Percentiles rank a stretch among this genome's conserved stretches.
Evolutionary conservation across 2,113 vertebrate species (phyloP).

Genomic region (Polyodon spathula): DNA sequence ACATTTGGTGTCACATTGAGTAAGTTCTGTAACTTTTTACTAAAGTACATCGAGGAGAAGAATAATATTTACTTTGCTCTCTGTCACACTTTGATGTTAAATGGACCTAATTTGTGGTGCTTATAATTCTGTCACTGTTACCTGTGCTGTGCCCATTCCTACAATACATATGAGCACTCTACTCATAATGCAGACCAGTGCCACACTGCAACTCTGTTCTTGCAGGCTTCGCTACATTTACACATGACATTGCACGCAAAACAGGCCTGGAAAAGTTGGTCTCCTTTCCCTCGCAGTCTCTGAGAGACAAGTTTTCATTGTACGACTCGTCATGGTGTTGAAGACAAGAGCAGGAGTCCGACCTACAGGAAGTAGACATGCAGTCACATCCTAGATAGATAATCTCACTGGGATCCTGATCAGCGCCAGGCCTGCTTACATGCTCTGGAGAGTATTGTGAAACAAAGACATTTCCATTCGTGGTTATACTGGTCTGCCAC

Average conservation of each 20-base stretch:
- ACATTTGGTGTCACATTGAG: too few relatives aligned
- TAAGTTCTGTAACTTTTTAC: too few relatives aligned
- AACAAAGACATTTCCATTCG: constrained; percentile 8
- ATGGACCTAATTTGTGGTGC: too few relatives aligned
- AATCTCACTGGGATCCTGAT: constrained; percentile 61
- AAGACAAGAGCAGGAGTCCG: constrained; percentile 63
- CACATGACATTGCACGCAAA: constrained; percentile 83
- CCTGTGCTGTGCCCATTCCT: too few relatives aligned
- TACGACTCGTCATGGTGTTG: constrained; percentile 39
- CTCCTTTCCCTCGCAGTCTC: background rate
- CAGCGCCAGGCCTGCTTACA: constrained; percentile 63
- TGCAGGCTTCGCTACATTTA: constrained; percentile 61
- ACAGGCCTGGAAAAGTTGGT: constrained; percentile 45
- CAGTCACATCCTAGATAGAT: constrained; percentile 78
- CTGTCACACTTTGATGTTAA: too few relatives aligned
- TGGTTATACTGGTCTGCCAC: too few relatives aligned
- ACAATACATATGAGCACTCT: too few relatives aligned
- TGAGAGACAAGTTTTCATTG: constrained; percentile 17
- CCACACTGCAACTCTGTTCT: constrained; percentile 31
- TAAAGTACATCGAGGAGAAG: too few relatives aligned
- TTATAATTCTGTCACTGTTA: too few relatives aligned
- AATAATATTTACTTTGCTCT: too few relatives aligned
- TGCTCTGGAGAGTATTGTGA: constrained; percentile 78
- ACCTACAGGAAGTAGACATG: constrained; percentile 40
- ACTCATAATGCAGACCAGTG: too few relatives aligned